Percentiles rank a stretch among this genome's conserved stretches.
Evolutionary conservation across 2,888 invertebrate genomes (phyloP).

Genomic region (Galeopsomyia nigrocyanea): DNA sequence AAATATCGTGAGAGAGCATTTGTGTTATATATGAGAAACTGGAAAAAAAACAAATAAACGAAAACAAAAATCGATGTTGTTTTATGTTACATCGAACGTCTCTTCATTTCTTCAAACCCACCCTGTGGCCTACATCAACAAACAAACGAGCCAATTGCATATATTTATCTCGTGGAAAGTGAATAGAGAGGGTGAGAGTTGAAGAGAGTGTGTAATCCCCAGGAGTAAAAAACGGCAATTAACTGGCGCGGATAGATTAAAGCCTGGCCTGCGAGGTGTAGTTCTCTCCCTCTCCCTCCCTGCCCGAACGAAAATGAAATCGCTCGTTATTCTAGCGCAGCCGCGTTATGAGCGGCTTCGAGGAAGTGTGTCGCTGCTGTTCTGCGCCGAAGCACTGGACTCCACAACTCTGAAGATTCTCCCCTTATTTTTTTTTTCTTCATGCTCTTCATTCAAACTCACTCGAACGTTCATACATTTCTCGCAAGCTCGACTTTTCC

Average conservation of each 20-base stretch:
- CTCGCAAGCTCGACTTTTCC: no score
- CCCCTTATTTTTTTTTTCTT: no score
- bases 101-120: conserved; percentile 12
- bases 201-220: conserved; percentile 1
- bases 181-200: conserved; percentile 1
- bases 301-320: conserved; percentile 55
- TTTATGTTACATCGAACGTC: conserved; percentile 59
- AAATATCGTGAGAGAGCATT: conserved; percentile 58
- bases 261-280: conserved; percentile 12
- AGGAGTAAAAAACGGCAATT: conserved; percentile 29
- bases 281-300: background rate
- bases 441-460: no score
- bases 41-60: conserved; percentile 33
- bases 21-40: conserved; percentile 62
- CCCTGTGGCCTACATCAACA: conserved; percentile 5
- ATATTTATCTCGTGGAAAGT: conserved; percentile 6
- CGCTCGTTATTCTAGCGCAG: conserved; percentile 66
- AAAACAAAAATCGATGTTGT: conserved; percentile 63
- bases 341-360: conserved; percentile 49
- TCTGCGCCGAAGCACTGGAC: no score
- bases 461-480: no score
- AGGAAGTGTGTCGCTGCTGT: no score
- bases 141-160: conserved; percentile 2
- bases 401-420: no score
- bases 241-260: conserved; percentile 38